Evolutionary conservation across 2,113 vertebrate species (phyloP), one percentile per base, ranked within the genome.

Genomic region (Oryzias curvinotus): DNA sequence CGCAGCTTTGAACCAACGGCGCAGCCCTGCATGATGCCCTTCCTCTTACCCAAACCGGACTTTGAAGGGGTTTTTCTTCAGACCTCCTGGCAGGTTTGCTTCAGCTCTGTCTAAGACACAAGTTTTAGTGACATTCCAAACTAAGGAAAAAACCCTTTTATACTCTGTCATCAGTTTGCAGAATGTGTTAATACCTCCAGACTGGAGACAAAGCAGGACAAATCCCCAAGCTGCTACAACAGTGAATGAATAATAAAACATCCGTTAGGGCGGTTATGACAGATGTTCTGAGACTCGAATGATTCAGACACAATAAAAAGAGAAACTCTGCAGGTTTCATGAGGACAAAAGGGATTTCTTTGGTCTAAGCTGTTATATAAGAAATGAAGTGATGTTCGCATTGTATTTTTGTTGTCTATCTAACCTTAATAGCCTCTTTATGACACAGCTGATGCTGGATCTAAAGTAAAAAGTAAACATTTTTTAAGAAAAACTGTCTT

Each of bases 21-120:
- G 5, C 54, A 62, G 12, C 80, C 56, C 30, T 47, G 54, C 90
- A 90, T 90, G 48, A 21, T 84, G 45, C 57, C 10, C 47, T 7
- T n/a, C 7, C 5, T 5, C 59, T 15, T 16, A 7, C 15, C 54
- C 15, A 19, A 14, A 8, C 16, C 2, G 43, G 26, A 53, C 42
- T 49, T 10, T 52, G 28, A 14, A n/a, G 30, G 5, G 18, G 21
- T 12, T 25, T 18, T 10, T 2, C 0, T 21, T 3, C 6, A 17
- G 18, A 23, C 16, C 10, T 51, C 43, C 48, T 17, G 19, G 10
- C 17, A 3, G 17, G 28, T 14, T 6, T 1, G 0, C 44, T 21
- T n/a, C 65, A 28, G 30, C 1, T 7, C 30, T 36, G 36, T 36
- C 10, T 3, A 36, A 43, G 5, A 48, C 5, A 41, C 10, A 55